Evolutionary conservation across 2,888 invertebrate species (phyloP), one percentile per base, ranked within the genome.

Genomic region (Epirrhoe alternata): DNA sequence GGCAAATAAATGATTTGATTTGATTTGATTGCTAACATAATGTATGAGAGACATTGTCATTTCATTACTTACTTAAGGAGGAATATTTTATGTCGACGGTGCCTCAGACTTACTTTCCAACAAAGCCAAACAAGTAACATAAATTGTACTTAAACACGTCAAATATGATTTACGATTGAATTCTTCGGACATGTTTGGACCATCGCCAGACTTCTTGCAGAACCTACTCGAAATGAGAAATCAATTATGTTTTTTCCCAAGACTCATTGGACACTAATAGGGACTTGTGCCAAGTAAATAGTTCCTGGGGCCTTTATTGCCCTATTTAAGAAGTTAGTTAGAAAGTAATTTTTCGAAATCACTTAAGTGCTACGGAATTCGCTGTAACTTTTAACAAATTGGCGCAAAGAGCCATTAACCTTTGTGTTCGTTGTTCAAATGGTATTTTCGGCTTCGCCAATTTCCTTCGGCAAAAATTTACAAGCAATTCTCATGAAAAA

Each of bases 311-410:
- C 67, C 74, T 77, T 81, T 78, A 84, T 81, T 77, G 74, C 74
- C 67, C 47, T 64, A 76, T 80, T 80, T 75, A 77, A 75, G 66
- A 80, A 84, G 72, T 82, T 79, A 71, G 73, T 73, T 72, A 68
- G 65, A 75, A 77, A 81, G 78, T 77, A 72, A 79, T 82, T 81
- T 79, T 73, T 72, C 71, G 55, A 74, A 75, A 78, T 72, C 73
- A 73, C 76, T 77, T 79, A 74, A 77, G 74, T 76, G 75, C 73
- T 74, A 59, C 67, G 71, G 74, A 75, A 76, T 75, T 77, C 69
- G 61, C 54, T 55, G 67, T 70, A 74, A 70, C 74, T 74, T 69
- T 69, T 67, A 74, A 71, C 68, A 65, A 69, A 77, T 74, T 75
- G 70, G 56, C 55, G 62, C 66, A 45, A 69, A 72, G 74, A 70